A percentile compares a stretch with the other conserved stretches of the same genome.
Conservation (phyloP, 2,113 vertebrate species). For the Nansenia antarctica region DNA sequence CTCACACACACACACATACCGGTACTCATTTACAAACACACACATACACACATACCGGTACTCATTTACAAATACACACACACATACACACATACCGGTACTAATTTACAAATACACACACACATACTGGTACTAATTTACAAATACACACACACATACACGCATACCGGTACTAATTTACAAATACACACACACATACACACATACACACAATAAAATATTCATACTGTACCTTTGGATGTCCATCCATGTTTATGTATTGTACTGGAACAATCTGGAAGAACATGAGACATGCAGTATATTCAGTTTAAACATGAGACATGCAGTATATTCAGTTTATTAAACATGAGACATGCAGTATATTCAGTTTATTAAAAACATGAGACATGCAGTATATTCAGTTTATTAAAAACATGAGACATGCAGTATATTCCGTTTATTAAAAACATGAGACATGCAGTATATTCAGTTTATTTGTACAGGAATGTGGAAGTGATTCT, state of each 20-base stretch:
- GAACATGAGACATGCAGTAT: neutral
- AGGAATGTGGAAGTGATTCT: no score
- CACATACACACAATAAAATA: conserved; percentile 13
- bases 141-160: no score
- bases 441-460: neutral
- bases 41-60: no score
- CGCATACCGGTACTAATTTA: no score
- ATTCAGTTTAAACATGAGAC: neutral
- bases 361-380: neutral
- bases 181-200: neutral
- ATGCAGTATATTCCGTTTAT: neutral
- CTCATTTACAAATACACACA: no score
- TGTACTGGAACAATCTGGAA: conserved; percentile 13
- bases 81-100: no score
- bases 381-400: neutral
- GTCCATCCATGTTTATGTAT: neutral
- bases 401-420: neutral
- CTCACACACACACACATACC: no score
- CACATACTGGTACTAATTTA: no score
- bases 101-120: no score
- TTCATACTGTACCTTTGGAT: neutral
- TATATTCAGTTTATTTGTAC: no score
- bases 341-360: neutral
- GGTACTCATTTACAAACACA: no score
- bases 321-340: neutral